Evolutionary conservation across 37 sponge, comb jelly and placozoan species (phyloP).

Genomic region (Diacarnus erythraeanus): DNA sequence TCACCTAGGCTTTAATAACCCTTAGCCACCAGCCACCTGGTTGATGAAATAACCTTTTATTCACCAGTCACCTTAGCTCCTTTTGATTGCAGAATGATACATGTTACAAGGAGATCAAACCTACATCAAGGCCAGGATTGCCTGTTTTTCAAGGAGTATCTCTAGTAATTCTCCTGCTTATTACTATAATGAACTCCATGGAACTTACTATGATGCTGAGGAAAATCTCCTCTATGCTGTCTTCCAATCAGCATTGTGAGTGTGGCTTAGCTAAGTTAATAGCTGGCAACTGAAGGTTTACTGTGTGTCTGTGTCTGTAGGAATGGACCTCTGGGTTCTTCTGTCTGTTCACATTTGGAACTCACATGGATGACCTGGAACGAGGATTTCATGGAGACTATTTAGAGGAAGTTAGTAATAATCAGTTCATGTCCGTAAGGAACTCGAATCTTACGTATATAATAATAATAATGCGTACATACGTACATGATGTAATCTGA

Average conservation of each 20-base stretch:
- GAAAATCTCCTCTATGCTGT: conserved; percentile 54
- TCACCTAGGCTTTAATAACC: neutral
- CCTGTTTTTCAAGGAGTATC: conserved; percentile 24
- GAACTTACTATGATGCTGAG: conserved; percentile 18
- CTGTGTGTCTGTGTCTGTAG: conserved; percentile 46
- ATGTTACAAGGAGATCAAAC: neutral
- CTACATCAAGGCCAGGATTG: conserved; percentile 46
- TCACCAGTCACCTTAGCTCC: too few relatives aligned
- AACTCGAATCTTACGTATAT: too few relatives aligned
- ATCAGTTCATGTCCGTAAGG: neutral
- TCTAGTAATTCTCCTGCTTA: conserved; percentile 10
- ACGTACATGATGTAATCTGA: too few relatives aligned
- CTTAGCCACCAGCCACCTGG: neutral
- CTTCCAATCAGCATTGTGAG: conserved; percentile 55
- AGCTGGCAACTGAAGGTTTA: too few relatives aligned
- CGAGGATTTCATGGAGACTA: conserved; percentile 45
- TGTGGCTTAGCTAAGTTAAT: neutral
- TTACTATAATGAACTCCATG: conserved; percentile 61
- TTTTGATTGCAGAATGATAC: conserved; percentile 51
- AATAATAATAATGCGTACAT: too few relatives aligned
- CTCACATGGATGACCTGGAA: conserved; percentile 23
- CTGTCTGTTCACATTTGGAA: conserved; percentile 68
- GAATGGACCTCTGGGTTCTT: conserved; percentile 79
- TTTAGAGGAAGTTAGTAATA: neutral
- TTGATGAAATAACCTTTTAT: too few relatives aligned